Base-by-base conservation (phyloP, 2,113 vertebrate species). In the Phocoena sinus region DNA sequence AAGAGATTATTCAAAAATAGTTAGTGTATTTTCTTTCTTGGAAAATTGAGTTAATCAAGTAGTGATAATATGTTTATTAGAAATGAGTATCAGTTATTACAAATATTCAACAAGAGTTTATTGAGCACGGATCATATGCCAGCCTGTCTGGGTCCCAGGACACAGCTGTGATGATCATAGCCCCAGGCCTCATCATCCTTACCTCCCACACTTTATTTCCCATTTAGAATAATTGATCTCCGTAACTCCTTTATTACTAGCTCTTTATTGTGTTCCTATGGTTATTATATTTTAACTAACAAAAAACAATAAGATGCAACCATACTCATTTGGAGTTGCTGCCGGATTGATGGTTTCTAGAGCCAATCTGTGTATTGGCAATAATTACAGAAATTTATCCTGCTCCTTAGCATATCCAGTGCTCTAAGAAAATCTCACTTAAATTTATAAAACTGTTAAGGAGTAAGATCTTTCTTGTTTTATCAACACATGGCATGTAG, bases 201-300 rank as follows among this genome's bases (percentile, higher is more conserved):
- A 28, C 8, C 76, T 11, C 21, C 63, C 0, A 50, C 47, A 23
- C 91, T 91, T 84, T 91, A 79, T 74, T 95, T 84, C 58, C 63
- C 86, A 50, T 84, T 93, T 84, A 71, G 82, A 68, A 28, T 20
- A 41, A 36, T 70, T n/a, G 47, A 4, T 53, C 33, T 74, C 71
- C 60, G 62, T 44, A 58, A 33, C 31, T 8, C 93, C 76, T 85
- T 70, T 67, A 80, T 70, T 73, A 31, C 50, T 21, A 62, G 70
- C 23, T 47, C 70, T 91, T 88, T 56, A 56, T 41, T 63, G 41
- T 63, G 74, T 91, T 63, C n/a, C 53, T 63, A 11, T 0, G 5
- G 56, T 74, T 97, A 31, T 95, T 84, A 80, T 31, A 62, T 68
- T 91, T 62, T 73, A 83, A 71, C 71, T 84, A 87, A 84, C n/a